Conservation (phyloP, 2,888 invertebrate species). For the Phyto melanocephala region DNA sequence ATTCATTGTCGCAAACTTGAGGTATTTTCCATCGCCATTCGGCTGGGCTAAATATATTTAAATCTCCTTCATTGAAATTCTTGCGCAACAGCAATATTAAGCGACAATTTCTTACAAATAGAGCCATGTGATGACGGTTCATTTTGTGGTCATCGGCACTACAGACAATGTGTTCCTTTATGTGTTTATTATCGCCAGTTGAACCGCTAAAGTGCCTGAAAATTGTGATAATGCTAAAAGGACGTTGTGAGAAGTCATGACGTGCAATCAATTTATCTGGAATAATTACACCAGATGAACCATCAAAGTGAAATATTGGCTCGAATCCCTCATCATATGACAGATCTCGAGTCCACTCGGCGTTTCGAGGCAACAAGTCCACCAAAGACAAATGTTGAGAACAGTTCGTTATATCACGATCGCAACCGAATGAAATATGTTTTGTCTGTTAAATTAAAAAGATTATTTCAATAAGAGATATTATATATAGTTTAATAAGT, state of each 20-base stretch:
- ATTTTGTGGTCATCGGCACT: constrained; percentile 98
- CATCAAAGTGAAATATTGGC: constrained; percentile 97
- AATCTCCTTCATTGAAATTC: constrained; percentile 94
- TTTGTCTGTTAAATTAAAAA: constrained; percentile 72
- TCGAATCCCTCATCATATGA: constrained; percentile 93
- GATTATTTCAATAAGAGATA: no score
- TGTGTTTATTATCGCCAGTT: constrained; percentile 88
- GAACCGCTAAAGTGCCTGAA: constrained; percentile 92
- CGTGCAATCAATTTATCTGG: constrained; percentile 88
- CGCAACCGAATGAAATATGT: constrained; percentile 97
- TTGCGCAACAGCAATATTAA: constrained; percentile 93
- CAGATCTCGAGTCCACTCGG: constrained; percentile 89
- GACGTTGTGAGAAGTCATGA: constrained; percentile 82
- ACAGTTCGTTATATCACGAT: constrained; percentile 84
- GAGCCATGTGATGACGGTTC: constrained; percentile 99
- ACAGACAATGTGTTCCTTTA: constrained; percentile 97
- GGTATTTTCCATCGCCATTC: constrained; percentile 99
- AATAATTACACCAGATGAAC: constrained; percentile 92
- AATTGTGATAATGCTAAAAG: constrained; percentile 96
- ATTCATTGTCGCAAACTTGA: constrained; percentile 97
- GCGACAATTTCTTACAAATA: constrained; percentile 98
- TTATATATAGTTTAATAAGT: no score
- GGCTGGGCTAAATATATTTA: constrained; percentile 96
- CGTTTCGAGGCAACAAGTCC: constrained; percentile 80
- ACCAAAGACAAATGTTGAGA: constrained; percentile 70